Evolutionary conservation across 2,888 invertebrate species (phyloP).

Genomic region (Notodonta dromedarius): DNA sequence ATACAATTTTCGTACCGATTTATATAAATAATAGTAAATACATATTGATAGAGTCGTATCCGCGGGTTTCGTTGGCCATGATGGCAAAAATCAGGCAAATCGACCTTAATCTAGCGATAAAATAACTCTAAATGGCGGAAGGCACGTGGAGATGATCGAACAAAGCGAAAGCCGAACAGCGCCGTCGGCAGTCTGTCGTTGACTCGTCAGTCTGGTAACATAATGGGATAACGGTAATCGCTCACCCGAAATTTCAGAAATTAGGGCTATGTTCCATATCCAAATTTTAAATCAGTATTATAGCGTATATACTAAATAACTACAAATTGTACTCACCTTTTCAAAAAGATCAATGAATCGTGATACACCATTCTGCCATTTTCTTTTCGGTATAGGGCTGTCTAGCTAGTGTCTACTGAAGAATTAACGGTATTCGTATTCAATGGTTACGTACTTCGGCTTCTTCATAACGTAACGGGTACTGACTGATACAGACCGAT

Average conservation of each 20-base stretch:
- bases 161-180: constrained; percentile 75
- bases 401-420: no score
- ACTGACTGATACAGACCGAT: no score
- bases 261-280: constrained; percentile 10
- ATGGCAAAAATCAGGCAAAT: constrained; percentile 16
- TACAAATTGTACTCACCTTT: constrained; percentile 67
- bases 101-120: constrained; percentile 40
- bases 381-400: constrained; percentile 50
- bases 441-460: no score
- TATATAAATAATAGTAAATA: constrained; percentile 31
- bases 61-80: constrained; percentile 9
- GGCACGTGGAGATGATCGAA: constrained; percentile 83
- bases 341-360: constrained; percentile 54
- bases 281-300: neutral
- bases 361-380: constrained; percentile 75
- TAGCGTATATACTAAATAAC: constrained; percentile 4
- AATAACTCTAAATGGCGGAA: constrained; percentile 73
- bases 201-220: constrained; percentile 35
- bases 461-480: no score
- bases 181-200: constrained; percentile 51
- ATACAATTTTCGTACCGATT: constrained; percentile 22
- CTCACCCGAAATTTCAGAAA: constrained; percentile 25
- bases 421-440: no score
- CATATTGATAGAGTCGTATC: constrained; percentile 7
- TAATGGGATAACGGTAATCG: constrained; percentile 55